Conservation (phyloP, 2,113 vertebrate genomes). For the Natator depressus region DNA sequence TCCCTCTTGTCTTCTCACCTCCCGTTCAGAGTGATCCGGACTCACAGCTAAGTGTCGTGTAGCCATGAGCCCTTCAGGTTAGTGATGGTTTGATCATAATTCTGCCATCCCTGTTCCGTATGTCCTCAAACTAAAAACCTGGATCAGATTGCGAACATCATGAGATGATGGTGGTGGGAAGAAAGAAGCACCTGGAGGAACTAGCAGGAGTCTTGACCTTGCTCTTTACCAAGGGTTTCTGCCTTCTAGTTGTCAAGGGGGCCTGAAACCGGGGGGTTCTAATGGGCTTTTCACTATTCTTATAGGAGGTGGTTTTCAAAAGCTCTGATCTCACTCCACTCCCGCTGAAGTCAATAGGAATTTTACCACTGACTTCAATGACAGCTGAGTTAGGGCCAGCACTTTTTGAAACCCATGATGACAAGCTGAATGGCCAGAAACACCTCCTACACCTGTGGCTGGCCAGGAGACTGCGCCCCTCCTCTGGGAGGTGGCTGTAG, state of each 20-base stretch:
- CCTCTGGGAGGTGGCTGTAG: not conserved
- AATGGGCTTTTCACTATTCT: not conserved
- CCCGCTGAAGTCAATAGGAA: not conserved
- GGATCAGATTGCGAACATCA: not conserved
- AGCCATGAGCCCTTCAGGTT: not conserved
- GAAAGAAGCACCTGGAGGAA: not conserved
- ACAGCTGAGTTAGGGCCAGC: not conserved
- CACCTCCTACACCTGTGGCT: not conserved
- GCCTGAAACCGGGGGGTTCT: not conserved
- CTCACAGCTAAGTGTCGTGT: not conserved
- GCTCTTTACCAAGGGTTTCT: not conserved
- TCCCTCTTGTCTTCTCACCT: not conserved
- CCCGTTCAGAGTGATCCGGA: not conserved
- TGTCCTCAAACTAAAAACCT: not conserved
- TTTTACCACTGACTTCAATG: not conserved
- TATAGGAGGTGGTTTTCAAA: not conserved
- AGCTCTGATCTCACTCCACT: not conserved
- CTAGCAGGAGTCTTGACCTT: not conserved
- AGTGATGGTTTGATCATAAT: not conserved
- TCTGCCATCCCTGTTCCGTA: not conserved
- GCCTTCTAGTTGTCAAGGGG: not conserved
- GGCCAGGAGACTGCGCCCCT: not conserved
- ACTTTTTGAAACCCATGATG: not conserved
- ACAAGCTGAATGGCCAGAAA: not conserved
- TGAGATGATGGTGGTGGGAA: not conserved